Percentiles rank a stretch among this genome's conserved stretches.
phyloP scores from a whole-genome alignment of 2,797 vertebrate genomes.

The Ctenopoma kingsleyae region DNA sequence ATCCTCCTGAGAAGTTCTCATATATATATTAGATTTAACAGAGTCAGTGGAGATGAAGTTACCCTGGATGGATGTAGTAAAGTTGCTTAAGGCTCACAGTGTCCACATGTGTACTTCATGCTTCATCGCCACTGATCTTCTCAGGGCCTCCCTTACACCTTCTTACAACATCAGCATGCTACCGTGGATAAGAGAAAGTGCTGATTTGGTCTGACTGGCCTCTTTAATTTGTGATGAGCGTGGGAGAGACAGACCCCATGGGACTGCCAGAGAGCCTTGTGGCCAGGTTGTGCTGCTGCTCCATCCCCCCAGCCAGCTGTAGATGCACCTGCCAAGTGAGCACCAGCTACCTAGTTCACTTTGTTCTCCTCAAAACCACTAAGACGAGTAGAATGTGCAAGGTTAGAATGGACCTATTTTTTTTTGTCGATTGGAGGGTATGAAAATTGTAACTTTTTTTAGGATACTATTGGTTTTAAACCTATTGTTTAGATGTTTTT shows the following conservation, averaged over 20 bases:
- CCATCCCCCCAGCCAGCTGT: constrained; percentile 59
- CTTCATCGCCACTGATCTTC: constrained; percentile 64
- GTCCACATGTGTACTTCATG: constrained; percentile 54
- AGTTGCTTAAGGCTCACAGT: constrained; percentile 47
- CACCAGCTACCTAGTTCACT: constrained; percentile 28
- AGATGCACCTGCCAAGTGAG: constrained; percentile 69
- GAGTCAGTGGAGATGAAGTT: constrained; percentile 27
- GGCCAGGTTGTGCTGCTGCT: constrained; percentile 60
- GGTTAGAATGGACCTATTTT: constrained; percentile 27
- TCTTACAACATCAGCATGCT: constrained; percentile 52
- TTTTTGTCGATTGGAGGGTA: neutral
- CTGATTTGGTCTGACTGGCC: constrained; percentile 68
- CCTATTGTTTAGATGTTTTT: neutral
- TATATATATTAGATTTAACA: constrained; percentile 11
- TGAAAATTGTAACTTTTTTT: constrained; percentile 12
- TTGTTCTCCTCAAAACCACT: constrained; percentile 16
- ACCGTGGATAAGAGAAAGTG: constrained; percentile 58
- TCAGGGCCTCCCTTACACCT: constrained; percentile 43
- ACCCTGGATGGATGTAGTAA: constrained; percentile 4
- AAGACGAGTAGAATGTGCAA: constrained; percentile 21
- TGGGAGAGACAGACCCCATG: constrained; percentile 63
- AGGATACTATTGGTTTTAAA: neutral
- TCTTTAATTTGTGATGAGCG: constrained; percentile 78
- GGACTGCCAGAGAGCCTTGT: constrained; percentile 56
- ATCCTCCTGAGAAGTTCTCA: constrained; percentile 9